A percentile compares a stretch with the other conserved stretches of the same genome.
These are phyloP conservation scores for Petrophora chlorosata DNA, from an alignment of 2,888 invertebrate species.

Conservation along the genomic window DNA sequence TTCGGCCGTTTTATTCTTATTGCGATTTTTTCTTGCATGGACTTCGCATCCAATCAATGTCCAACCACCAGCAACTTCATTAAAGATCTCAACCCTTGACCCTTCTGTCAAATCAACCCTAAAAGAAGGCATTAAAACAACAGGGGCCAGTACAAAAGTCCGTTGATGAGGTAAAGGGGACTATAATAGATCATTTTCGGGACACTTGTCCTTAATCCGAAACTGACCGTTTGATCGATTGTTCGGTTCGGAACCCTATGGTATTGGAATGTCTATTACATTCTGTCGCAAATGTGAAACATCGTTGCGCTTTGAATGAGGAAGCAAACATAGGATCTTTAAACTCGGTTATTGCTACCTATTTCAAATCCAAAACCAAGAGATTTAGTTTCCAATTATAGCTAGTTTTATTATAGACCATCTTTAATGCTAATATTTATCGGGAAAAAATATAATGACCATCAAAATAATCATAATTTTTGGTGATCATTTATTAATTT, in stretches of 20 bases:
- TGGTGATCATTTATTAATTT: too few relatives aligned
- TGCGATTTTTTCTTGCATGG: constrained; percentile 19
- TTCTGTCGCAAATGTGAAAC: constrained; percentile 7
- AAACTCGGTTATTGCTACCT: too few relatives aligned
- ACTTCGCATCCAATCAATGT: constrained; percentile 30
- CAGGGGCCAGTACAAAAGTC: constrained; percentile 73
- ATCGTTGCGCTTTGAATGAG: too few relatives aligned
- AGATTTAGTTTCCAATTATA: too few relatives aligned
- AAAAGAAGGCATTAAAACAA: constrained; percentile 77
- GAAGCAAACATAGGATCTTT: too few relatives aligned
- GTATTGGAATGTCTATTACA: constrained; percentile 62
- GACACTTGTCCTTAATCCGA: constrained; percentile 76
- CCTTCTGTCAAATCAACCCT: constrained; percentile 61
- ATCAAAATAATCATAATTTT: too few relatives aligned
- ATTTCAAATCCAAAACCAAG: too few relatives aligned
- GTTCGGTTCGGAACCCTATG: constrained; percentile 38
- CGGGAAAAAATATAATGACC: too few relatives aligned
- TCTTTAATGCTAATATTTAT: too few relatives aligned
- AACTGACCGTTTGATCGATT: constrained; percentile 56
- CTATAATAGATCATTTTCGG: constrained; percentile 81
- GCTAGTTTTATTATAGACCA: too few relatives aligned
- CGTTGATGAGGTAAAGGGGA: constrained; percentile 81
- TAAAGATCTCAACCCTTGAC: constrained; percentile 25
- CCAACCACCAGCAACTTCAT: constrained; percentile 12
- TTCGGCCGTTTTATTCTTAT: too few relatives aligned